These are phyloP conservation scores for Nesogale talazaci DNA, from an alignment of 2,113 vertebrate species.

Conservation along the genomic window DNA sequence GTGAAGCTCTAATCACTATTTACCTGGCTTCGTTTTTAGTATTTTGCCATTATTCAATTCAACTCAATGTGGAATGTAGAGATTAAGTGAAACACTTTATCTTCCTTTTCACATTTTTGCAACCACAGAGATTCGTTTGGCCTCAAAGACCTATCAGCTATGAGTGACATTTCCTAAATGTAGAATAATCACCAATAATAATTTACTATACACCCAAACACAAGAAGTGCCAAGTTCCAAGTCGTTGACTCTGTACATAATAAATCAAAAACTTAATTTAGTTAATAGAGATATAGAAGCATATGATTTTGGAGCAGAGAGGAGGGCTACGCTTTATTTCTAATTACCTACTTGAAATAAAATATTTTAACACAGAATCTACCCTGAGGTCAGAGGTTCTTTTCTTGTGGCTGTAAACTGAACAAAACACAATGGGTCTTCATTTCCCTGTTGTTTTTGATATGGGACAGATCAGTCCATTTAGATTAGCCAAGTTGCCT, in stretches of 20 bases:
- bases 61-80: background rate
- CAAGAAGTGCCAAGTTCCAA: background rate
- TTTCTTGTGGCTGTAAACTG: background rate
- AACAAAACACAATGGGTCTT: no score
- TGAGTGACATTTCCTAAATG: background rate
- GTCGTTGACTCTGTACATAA: background rate
- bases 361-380: background rate
- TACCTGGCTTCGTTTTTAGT: background rate
- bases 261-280: background rate
- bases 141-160: background rate
- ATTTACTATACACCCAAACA: background rate
- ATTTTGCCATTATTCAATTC: background rate
- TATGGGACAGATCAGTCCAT: background rate
- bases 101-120: background rate
- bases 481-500: background rate
- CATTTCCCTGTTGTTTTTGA: background rate
- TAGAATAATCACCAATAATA: background rate
- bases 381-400: background rate
- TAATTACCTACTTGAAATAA: background rate
- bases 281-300: no score
- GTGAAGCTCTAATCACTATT: background rate
- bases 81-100: background rate
- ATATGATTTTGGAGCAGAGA: background rate
- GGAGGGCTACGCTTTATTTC: background rate
- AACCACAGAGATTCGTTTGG: background rate